Base-by-base conservation (phyloP, 2,797 vertebrate genomes). In the Hemibagrus guttatus region DNA sequence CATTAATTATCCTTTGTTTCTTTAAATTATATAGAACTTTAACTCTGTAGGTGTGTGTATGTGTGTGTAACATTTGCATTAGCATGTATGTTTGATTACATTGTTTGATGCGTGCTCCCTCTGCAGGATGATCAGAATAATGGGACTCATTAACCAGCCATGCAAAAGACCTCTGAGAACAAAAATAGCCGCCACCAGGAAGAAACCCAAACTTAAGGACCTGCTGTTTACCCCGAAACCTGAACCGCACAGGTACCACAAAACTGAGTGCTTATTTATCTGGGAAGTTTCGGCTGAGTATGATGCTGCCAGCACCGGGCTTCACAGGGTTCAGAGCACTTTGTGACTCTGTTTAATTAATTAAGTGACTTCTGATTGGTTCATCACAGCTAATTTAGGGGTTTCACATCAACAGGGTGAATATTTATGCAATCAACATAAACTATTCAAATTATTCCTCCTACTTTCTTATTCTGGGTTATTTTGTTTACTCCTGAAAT, bases 131-230 rank as follows among this genome's bases (percentile, higher is more conserved):
- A 95, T 93, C 89, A 97, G 97, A 91, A 93, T 99, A 93, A 98
- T 98, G 97, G 97, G 97, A 89, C 93, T 99, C 92, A 96, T 97
- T 93, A 97, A 96, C 78, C 95, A 97, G 94, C 96, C 98, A 76
- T 97, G 97, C 93, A 99, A 98, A 94, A 96, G 97, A 94, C 96
- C 95, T 81, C 94, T 95, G 92, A 95, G 94, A 91, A 91, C 93
- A 75, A 99, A 97, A 93, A 95, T 91, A 0, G 92, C 94, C 85
- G 95, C 95, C 84, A 95, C 96, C 85, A 97, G 97, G 91, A 99
- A 99, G 95, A 98, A 95, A 87, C 96, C 94, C 89, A 97, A 95
- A 93, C 96, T 99, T 94, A 99, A 97, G 93, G 97, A 99, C 91
- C 94, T 99, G 76, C 84, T 99, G 91, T 96, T 91, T 87, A 91